phyloP scores from a whole-genome alignment of 1,140 invertebrate species.

The Pseudomyrmex pallidus region DNA sequence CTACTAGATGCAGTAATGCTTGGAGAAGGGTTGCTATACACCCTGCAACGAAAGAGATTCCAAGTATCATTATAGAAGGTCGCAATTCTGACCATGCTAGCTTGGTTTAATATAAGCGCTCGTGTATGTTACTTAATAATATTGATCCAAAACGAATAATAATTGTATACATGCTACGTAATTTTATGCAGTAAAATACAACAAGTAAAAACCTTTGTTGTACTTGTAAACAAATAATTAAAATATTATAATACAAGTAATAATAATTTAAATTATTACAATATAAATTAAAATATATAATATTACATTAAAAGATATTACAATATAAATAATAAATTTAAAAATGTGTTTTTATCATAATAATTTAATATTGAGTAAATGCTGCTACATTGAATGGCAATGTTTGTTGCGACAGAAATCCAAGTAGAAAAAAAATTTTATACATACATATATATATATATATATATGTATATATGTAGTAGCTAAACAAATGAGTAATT shows the following conservation, averaged over 20 bases:
- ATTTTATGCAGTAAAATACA: not conserved
- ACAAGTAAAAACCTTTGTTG: not conserved
- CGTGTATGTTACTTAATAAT: slow-evolving; percentile 1
- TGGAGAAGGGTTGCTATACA: slow-evolving; percentile 28
- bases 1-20: slow-evolving; percentile 22
- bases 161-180: not conserved
- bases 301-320: no score
- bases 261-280: no score
- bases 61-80: not conserved
- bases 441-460: no score
- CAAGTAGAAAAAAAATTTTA: no score
- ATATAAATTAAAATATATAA: no score
- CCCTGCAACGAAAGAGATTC: slow-evolving; percentile 64
- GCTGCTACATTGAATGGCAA: no score
- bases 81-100: not conserved
- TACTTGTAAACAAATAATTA: not conserved
- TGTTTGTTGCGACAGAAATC: no score
- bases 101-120: slow-evolving; percentile 15
- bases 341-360: no score
- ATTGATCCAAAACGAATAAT: not conserved
- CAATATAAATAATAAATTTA: no score
- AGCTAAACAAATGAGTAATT: slow-evolving; percentile 31
- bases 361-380: no score
- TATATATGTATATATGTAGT: not conserved
- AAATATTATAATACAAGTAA: slow-evolving; percentile 1